Evolutionary conservation across 2,113 vertebrate species (phyloP), one percentile per base, ranked within the genome.

Genomic region (Mirounga angustirostris): DNA sequence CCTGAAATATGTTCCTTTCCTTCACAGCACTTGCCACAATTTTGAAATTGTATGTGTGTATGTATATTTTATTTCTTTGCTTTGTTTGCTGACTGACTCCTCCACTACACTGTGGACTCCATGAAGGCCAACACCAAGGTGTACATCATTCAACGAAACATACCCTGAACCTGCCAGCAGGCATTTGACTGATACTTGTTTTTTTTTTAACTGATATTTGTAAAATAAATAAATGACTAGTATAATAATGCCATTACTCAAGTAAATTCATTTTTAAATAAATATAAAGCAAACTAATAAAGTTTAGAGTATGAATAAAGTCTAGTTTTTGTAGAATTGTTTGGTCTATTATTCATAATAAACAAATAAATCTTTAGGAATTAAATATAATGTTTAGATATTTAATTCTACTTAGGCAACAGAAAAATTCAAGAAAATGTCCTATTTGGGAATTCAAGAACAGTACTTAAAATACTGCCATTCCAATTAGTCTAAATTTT

Each of bases 341-440:
- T 90, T 95, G 28, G 46, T 63, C 30, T 82, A 93, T 19, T 84
- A 80, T 40, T 95, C 52, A 81, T 59, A 91, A 86, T 92, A 93
- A 93, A 78, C 40, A 95, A 96, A 97, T 82, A 67, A 61, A 83
- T 81, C 50, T 81, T 90, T 76, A 82, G 50, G 13, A 69, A 87
- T 36, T 80, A 92, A 94, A 93, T 89, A 22, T 93, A 95, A 78
- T 73, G 6, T 58, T 81, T 78, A 65, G 46, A 86, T 96, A 90
- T 73, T 91, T 74, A 84, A 76, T 95, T 84, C 78, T 94, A 93
- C n/a, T 63, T 30, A 92, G 43, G 5, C 6, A 96, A 89, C 5
- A 73, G 15, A 97, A 96, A 91, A 52, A 94, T 40, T 94, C 46
- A 85, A 54, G 33, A 61, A 94, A 92, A 93, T 36, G 2, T 87